These are phyloP conservation scores for Peromyscus nudipes DNA, from an alignment of 2,797 vertebrate genomes.

Conservation along the genomic window DNA sequence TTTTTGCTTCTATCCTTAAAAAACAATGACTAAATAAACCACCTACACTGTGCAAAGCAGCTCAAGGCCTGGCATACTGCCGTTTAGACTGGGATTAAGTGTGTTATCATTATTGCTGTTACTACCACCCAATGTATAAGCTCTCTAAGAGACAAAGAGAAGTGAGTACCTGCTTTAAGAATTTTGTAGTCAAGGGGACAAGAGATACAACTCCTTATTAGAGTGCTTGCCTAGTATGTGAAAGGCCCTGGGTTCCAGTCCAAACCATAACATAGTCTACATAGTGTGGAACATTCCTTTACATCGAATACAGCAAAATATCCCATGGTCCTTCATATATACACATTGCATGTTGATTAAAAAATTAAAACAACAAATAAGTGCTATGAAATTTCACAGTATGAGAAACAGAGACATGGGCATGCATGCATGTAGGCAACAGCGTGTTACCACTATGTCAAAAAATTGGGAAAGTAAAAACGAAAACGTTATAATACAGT, in stretches of 20 bases:
- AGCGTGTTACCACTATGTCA: not conserved
- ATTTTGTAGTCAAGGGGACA: not conserved
- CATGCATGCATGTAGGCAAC: not conserved
- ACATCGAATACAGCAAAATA: not conserved
- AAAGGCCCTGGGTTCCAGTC: not conserved
- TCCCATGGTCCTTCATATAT: too few species aligned
- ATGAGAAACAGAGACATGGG: not conserved
- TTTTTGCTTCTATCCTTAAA: not conserved
- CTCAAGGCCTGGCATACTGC: not conserved
- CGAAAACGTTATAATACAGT: not conserved
- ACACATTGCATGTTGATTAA: not conserved
- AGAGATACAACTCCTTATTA: not conserved
- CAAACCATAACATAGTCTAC: not conserved
- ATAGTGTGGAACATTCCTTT: not conserved
- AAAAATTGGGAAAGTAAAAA: not conserved
- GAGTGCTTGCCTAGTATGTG: not conserved
- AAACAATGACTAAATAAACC: not conserved
- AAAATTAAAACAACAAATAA: not conserved
- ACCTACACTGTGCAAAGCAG: not conserved
- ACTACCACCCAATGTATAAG: not conserved
- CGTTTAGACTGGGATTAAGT: not conserved
- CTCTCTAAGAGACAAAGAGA: slow-evolving; percentile 17
- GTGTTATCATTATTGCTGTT: not conserved
- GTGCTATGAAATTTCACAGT: not conserved
- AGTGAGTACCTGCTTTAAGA: not conserved